Percentiles rank a stretch among this genome's conserved stretches.
Conservation (phyloP, 1,140 invertebrate species). For the Hirudo medicinalis region DNA sequence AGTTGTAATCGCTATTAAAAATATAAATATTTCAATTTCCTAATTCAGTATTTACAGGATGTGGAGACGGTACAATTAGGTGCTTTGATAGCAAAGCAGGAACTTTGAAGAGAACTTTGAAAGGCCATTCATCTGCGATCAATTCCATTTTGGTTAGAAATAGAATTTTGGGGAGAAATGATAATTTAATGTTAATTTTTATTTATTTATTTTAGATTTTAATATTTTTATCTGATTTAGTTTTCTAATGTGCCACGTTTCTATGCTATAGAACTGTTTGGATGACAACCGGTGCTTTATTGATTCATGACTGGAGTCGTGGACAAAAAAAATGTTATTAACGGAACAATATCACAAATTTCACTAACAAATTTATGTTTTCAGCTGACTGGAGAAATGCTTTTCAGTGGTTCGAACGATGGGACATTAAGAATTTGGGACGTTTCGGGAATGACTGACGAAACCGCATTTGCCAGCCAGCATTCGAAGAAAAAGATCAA, state of each 20-base stretch:
- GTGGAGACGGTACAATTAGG: conserved; percentile 16
- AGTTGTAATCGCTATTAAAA: too few relatives aligned
- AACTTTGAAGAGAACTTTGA: conserved; percentile 15
- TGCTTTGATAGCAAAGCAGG: conserved; percentile 17
- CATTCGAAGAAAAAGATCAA: conserved; percentile 26
- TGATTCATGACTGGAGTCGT: background rate
- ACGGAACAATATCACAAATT: background rate
- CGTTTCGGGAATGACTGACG: conserved; percentile 29
- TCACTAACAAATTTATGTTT: background rate
- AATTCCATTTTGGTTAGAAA: conserved; percentile 7
- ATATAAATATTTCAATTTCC: too few relatives aligned
- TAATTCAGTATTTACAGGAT: conserved; percentile 17
- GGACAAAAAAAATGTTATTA: background rate
- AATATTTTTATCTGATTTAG: too few relatives aligned
- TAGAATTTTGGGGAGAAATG: background rate
- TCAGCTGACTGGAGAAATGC: conserved; percentile 33
- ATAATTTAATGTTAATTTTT: background rate
- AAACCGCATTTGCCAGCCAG: conserved; percentile 26
- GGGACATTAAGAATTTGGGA: conserved; percentile 42
- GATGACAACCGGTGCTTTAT: background rate
- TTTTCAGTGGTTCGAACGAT: conserved; percentile 42
- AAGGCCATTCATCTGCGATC: background rate
- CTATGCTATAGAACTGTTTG: background rate
- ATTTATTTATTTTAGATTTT: too few relatives aligned
- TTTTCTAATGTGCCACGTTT: too few relatives aligned